Percentiles rank a stretch among this genome's conserved stretches.
These are phyloP conservation scores for Phaonia tiefii DNA, from an alignment of 2,888 invertebrate genomes.

Conservation along the genomic window DNA sequence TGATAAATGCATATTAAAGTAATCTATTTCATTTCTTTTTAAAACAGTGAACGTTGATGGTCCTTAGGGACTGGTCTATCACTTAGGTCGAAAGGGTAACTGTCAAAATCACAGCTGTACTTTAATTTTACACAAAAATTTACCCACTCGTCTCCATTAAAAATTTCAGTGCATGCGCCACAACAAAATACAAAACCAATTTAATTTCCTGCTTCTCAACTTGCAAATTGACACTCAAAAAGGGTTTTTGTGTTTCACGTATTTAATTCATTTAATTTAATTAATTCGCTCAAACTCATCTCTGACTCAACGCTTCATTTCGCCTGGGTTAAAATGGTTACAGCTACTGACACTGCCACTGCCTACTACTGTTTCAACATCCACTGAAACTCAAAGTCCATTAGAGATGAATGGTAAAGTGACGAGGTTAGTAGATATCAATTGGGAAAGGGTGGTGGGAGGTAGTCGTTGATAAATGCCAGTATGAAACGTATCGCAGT, in stretches of 20 bases:
- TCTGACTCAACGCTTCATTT: slow-evolving; percentile 2
- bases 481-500: not conserved
- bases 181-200: slow-evolving; percentile 21
- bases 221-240: slow-evolving; percentile 65
- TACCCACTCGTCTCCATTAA: no score
- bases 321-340: no score
- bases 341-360: not conserved
- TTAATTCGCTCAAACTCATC: slow-evolving; percentile 63
- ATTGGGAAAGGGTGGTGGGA: not conserved
- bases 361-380: not conserved
- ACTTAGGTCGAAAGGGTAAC: no score
- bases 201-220: slow-evolving; percentile 6
- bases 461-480: not conserved
- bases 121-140: no score
- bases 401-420: not conserved
- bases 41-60: no score
- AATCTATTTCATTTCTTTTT: no score
- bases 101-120: no score
- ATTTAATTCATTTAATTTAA: slow-evolving; percentile 68
- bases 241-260: slow-evolving; percentile 65
- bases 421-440: not conserved
- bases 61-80: no score
- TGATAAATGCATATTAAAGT: no score
- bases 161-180: not conserved
- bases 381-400: slow-evolving; percentile 9